These are phyloP conservation scores for Caenorhabditis drosophilae DNA, from an alignment of 2,888 invertebrate species.

Conservation along the genomic window DNA sequence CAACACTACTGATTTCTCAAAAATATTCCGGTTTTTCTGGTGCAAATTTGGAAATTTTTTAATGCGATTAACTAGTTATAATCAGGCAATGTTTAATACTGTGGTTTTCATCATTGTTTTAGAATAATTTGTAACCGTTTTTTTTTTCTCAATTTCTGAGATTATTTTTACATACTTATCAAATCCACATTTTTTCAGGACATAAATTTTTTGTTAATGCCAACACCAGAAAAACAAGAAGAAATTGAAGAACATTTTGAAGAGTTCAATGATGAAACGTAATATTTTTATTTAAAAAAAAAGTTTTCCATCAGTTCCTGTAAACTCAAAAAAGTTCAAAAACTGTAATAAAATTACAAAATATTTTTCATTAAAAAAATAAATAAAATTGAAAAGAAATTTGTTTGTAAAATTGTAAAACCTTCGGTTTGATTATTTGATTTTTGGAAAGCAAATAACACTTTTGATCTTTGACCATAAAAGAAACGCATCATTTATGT, in stretches of 20 bases:
- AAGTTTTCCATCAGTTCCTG: slow-evolving; percentile 4
- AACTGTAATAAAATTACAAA: too few species aligned
- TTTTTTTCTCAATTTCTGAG: background rate
- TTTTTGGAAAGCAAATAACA: slow-evolving; percentile 1
- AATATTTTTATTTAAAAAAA: background rate
- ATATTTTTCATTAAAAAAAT: too few species aligned
- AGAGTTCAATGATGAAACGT: slow-evolving; percentile 32
- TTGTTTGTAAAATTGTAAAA: too few species aligned
- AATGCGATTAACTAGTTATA: too few species aligned
- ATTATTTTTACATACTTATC: background rate
- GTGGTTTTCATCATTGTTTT: background rate
- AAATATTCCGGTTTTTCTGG: too few species aligned
- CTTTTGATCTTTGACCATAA: slow-evolving; percentile 12
- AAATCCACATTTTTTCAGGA: background rate
- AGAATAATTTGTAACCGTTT: background rate
- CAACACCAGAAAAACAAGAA: slow-evolving; percentile 37
- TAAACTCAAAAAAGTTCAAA: too few species aligned
- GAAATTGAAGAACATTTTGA: slow-evolving; percentile 15
- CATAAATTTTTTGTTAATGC: slow-evolving; percentile 29
- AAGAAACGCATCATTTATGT: too few species aligned
- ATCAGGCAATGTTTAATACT: too few species aligned
- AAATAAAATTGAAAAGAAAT: too few species aligned
- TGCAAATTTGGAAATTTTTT: too few species aligned
- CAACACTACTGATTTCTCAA: too few species aligned
- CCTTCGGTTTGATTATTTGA: background rate